phyloP scores from a whole-genome alignment of 2,797 vertebrate species.

The Malurus leucopterus region DNA sequence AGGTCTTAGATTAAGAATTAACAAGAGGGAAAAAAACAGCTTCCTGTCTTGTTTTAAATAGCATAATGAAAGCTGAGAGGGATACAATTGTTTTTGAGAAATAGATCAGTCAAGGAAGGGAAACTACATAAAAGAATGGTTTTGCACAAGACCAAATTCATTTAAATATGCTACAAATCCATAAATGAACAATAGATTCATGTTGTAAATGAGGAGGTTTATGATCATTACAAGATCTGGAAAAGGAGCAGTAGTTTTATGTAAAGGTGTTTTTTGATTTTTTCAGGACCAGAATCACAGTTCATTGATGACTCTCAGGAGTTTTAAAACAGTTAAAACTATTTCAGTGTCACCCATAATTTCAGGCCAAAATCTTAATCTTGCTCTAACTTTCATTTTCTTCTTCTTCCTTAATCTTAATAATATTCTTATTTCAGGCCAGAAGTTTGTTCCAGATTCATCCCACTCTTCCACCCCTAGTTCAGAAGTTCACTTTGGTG shows the following conservation, averaged over 20 bases:
- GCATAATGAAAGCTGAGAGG: neutral
- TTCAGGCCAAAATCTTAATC: neutral
- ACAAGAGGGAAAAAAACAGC: neutral
- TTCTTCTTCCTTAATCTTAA: neutral
- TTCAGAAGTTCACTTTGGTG: neutral
- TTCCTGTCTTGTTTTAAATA: neutral
- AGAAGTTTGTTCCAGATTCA: neutral
- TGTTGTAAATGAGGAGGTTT: neutral
- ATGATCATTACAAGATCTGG: neutral
- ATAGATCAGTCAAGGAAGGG: neutral
- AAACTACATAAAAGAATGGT: neutral
- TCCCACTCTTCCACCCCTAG: neutral
- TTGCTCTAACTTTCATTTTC: neutral
- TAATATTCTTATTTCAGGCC: neutral
- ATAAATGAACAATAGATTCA: neutral
- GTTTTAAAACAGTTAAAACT: neutral
- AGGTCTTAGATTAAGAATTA: neutral
- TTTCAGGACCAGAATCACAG: neutral
- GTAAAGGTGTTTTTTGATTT: fast-evolving
- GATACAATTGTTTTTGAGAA: neutral
- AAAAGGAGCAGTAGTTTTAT: neutral
- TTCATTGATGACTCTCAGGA: neutral
- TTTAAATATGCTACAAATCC: neutral
- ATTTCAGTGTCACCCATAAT: neutral
- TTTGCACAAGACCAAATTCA: neutral